Evolutionary conservation across 2,888 invertebrate genomes (phyloP), one percentile per base, ranked within the genome.

Genomic region (Eremobia ochroleuca): DNA sequence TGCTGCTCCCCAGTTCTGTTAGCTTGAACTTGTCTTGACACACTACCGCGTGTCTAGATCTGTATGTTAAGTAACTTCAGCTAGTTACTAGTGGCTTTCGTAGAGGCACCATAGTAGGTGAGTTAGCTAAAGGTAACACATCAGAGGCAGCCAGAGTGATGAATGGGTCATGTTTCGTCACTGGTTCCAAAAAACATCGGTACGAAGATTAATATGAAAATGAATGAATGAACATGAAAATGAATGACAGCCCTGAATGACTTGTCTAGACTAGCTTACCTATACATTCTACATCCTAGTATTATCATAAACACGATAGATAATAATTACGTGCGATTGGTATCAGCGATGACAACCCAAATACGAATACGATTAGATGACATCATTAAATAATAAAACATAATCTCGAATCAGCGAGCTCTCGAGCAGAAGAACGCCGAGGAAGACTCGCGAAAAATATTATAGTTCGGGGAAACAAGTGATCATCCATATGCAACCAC

Each of bases 301-400:
- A 25, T 34, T 40, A 79, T 73, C 73, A 15, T 25, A 15, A 79
- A 43, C 25, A 43, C 25, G 18, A 49, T 18, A 69, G 61, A 55
- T 77, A 78, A 73, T 28, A 2, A 34, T 25, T 65, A 66, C 49
- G 65, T 65, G 78, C 31, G 2, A 28, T 2, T 43, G 25, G 28
- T 73, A 61, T 73, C 58, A 13, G n/a, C 21, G 25, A 64, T 46
- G 46, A 79, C 25, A 37, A 37, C 25, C 43, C n/a, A 52, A 40
- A 77, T 52, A 58, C 11, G 28, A 59, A 13, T 8, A 6, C 11
- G 65, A 79, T 79, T 61, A 79, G 64, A 79, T 78, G 34, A 65
- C 28, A 15, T 18, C 34, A 34, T 65, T 58, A 58, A 46, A 79
- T 79, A 49, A 40, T 28, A 68, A 40, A 13, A 31, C 11, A 52